A percentile compares a stretch with the other conserved stretches of the same genome.
phyloP scores from a whole-genome alignment of 2,797 vertebrate genomes.

The Sebastes kiyomatsui region DNA sequence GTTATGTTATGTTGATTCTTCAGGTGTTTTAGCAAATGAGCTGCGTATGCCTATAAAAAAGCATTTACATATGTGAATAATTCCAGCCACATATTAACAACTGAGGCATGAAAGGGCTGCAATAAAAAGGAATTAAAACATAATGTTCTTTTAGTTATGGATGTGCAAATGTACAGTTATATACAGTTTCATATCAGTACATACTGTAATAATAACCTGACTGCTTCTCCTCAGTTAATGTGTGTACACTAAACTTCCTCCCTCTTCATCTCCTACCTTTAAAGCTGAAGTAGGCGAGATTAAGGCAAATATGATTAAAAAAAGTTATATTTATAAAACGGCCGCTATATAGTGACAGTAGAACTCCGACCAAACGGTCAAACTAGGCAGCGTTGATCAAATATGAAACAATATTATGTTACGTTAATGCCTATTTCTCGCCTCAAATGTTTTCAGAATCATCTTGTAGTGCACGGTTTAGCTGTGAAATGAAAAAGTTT shows the following conservation, averaged over 20 bases:
- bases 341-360: no score
- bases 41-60: background rate
- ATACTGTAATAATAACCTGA: background rate
- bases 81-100: conserved; percentile 7
- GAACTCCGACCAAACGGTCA: no score
- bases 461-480: no score
- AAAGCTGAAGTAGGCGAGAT: no score
- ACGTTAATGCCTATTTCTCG: no score
- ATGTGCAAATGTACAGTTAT: background rate
- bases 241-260: background rate
- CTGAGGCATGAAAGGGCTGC: background rate
- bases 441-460: no score
- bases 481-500: no score
- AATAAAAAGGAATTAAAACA: conserved; percentile 2
- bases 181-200: background rate
- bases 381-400: no score
- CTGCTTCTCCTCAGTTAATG: background rate
- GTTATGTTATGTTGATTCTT: conserved; percentile 28
- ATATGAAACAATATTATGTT: no score
- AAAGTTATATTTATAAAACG: no score
- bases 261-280: background rate
- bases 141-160: background rate
- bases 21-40: conserved; percentile 6
- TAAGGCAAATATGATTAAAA: no score
- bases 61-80: conserved; percentile 6